Evolutionary conservation across 2,113 vertebrate species (phyloP).

Genomic region (Poecile atricapillus): DNA sequence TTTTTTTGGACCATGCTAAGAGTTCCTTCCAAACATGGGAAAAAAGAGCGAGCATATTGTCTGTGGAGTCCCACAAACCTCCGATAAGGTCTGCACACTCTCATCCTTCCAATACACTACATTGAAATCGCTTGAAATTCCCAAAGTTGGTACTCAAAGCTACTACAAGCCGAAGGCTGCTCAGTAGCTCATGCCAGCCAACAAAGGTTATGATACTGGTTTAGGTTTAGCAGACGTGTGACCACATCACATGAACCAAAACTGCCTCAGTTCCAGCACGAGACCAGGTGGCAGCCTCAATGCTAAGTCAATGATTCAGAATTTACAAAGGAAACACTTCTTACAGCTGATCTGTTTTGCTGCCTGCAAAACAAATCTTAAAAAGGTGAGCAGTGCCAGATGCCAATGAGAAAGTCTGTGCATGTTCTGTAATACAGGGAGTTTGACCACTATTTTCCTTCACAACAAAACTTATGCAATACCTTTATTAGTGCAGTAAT

Average conservation of each 20-base stretch:
- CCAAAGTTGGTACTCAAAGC: neutral
- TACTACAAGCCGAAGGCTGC: neutral
- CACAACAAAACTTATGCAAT: neutral
- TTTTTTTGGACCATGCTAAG: neutral
- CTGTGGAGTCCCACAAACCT: neutral
- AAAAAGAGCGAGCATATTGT: neutral
- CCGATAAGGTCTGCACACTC: neutral
- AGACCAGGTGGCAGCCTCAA: neutral
- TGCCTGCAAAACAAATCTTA: neutral
- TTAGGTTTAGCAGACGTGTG: slow-evolving; percentile 1
- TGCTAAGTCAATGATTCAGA: neutral
- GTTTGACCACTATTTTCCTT: neutral
- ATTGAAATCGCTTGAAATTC: neutral
- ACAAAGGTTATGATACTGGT: neutral
- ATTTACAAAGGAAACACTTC: neutral
- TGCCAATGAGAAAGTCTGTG: neutral
- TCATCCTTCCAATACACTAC: neutral
- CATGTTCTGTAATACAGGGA: neutral
- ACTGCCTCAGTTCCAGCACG: neutral
- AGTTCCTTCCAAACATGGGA: slow-evolving; percentile 22
- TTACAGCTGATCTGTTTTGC: neutral
- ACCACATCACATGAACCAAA: slow-evolving; percentile 39
- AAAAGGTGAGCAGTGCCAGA: neutral
- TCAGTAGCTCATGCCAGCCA: neutral
- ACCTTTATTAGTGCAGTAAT: neutral